phyloP scores from a whole-genome alignment of 2,113 vertebrate genomes.

The Thamnaconus septentrionalis region DNA sequence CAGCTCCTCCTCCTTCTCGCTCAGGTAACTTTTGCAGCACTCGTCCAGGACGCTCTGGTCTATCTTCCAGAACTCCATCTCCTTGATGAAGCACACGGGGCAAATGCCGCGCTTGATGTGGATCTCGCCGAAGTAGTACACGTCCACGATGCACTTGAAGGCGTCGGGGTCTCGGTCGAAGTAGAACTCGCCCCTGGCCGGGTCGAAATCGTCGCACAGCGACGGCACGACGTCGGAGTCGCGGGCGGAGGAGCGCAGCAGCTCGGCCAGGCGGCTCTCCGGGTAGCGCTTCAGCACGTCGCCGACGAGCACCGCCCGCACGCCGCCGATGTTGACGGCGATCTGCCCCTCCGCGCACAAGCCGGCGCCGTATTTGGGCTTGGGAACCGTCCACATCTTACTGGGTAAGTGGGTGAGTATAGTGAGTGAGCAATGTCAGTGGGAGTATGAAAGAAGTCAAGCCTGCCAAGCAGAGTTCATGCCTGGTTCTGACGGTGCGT shows the following conservation, averaged over 20 bases:
- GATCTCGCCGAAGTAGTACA: conserved; percentile 93
- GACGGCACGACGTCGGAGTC: conserved; percentile 85
- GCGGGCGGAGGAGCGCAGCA: conserved; percentile 82
- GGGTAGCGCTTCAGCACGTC: conserved; percentile 89
- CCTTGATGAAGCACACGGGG: conserved; percentile 95
- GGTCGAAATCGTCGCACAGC: conserved; percentile 98
- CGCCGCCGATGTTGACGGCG: conserved; percentile 92
- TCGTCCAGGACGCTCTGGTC: conserved; percentile 90
- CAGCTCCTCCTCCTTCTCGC: conserved; percentile 92
- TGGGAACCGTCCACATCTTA: conserved; percentile 78
- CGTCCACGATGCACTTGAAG: conserved; percentile 92
- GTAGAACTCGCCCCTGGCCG: conserved; percentile 90
- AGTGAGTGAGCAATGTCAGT: background rate
- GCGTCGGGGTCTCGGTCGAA: conserved; percentile 96
- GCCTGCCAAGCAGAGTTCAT: background rate
- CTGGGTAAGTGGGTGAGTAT: conserved; percentile 9
- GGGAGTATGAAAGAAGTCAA: background rate
- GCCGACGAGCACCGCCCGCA: conserved; percentile 85
- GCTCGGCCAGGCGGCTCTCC: conserved; percentile 90
- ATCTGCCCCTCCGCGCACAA: conserved; percentile 80
- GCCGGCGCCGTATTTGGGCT: conserved; percentile 73
- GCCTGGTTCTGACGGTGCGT: conserved; percentile 15
- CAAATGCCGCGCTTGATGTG: conserved; percentile 97
- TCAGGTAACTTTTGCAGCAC: conserved; percentile 91
- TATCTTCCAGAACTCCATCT: conserved; percentile 99